phyloP scores from a whole-genome alignment of 1,140 invertebrate genomes.

The Bombus haemorrhoidalis region DNA sequence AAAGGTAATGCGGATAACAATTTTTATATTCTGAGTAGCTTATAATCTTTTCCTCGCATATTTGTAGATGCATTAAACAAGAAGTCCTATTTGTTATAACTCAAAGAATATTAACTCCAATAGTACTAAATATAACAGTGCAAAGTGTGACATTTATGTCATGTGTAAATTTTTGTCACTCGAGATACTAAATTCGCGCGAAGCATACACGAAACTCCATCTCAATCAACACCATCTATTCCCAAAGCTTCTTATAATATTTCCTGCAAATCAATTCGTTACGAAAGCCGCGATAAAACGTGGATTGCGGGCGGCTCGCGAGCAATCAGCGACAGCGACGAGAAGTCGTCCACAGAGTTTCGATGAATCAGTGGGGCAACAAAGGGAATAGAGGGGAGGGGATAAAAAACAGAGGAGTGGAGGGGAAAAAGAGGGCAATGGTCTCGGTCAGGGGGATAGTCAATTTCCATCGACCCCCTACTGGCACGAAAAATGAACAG shows the following conservation, averaged over 20 bases:
- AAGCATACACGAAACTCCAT: no score
- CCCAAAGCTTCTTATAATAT: background rate
- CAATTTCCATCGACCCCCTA: slow-evolving; percentile 60
- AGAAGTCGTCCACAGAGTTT: slow-evolving; percentile 50
- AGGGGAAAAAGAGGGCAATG: slow-evolving; percentile 48
- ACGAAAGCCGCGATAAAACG: background rate
- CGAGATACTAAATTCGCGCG: no score
- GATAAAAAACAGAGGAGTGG: background rate
- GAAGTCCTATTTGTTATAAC: no score
- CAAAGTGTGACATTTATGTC: no score
- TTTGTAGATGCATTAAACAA: no score
- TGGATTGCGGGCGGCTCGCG: background rate
- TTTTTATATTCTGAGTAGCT: no score
- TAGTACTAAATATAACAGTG: no score
- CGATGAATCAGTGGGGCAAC: slow-evolving; percentile 45
- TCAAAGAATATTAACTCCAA: no score
- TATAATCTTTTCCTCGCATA: no score
- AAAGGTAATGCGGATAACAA: no score
- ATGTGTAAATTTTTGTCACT: no score
- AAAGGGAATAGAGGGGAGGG: slow-evolving; percentile 11
- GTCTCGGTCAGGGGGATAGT: slow-evolving; percentile 45
- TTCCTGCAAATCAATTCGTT: background rate
- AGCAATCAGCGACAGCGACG: slow-evolving; percentile 44
- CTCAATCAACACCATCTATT: background rate
- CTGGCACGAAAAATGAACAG: slow-evolving; percentile 59